These are phyloP conservation scores for Trematomus bernacchii DNA, from an alignment of 2,797 vertebrate genomes.

Conservation along the genomic window DNA sequence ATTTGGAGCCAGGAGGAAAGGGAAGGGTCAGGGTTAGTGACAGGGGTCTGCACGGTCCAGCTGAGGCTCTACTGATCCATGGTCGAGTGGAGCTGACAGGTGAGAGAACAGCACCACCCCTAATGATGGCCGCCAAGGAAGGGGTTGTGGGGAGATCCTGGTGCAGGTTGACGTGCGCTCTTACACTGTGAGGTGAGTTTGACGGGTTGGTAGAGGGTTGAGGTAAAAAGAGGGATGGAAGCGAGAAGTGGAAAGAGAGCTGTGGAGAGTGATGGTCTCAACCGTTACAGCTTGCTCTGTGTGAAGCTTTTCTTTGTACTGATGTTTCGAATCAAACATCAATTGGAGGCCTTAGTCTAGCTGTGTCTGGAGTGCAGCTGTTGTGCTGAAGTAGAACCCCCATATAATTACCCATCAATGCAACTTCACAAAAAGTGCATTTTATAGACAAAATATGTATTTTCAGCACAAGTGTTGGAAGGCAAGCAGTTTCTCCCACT, in stretches of 20 bases:
- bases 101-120: slow-evolving; percentile 79
- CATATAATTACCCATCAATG: slow-evolving; percentile 24
- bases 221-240: slow-evolving; percentile 30
- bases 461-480: neutral
- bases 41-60: slow-evolving; percentile 75
- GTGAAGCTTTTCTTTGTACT: slow-evolving; percentile 61
- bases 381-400: neutral
- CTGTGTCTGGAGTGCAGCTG: slow-evolving; percentile 5
- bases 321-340: slow-evolving; percentile 53
- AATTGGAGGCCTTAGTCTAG: slow-evolving; percentile 14
- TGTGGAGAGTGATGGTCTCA: slow-evolving; percentile 62
- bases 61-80: slow-evolving; percentile 82
- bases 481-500: slow-evolving; percentile 5
- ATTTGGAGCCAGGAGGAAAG: slow-evolving; percentile 59
- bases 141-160: slow-evolving; percentile 47
- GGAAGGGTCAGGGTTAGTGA: slow-evolving; percentile 70
- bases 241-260: slow-evolving; percentile 39
- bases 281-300: slow-evolving; percentile 52
- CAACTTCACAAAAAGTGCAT: slow-evolving; percentile 2
- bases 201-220: slow-evolving; percentile 42
- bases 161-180: slow-evolving; percentile 38
- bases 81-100: slow-evolving; percentile 84
- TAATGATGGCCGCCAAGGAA: slow-evolving; percentile 80
- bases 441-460: neutral
- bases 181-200: slow-evolving; percentile 45